Percentiles rank a stretch among this genome's conserved stretches.
These are phyloP conservation scores for Yponomeuta evonymella DNA, from an alignment of 2,888 invertebrate species.

Conservation along the genomic window DNA sequence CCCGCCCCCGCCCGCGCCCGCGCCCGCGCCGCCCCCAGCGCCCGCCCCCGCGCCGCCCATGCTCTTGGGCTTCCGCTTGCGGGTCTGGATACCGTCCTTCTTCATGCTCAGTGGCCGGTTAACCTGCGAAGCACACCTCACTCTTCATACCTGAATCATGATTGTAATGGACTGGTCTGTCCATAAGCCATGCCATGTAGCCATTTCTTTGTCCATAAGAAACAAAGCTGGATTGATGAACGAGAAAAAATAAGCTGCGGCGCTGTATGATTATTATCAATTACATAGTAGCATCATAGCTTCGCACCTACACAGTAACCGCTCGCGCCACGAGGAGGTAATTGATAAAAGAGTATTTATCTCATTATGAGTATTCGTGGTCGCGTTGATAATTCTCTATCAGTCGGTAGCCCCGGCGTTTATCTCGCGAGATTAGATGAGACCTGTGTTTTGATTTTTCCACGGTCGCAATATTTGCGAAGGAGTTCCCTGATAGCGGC, in stretches of 20 bases:
- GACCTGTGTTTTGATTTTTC: slow-evolving; percentile 74
- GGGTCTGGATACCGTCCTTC: slow-evolving; percentile 98
- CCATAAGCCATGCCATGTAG: too few relatives aligned
- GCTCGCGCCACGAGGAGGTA: slow-evolving; percentile 52
- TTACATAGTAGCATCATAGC: too few relatives aligned
- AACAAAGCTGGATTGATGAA: too few relatives aligned
- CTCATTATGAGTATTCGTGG: slow-evolving; percentile 75
- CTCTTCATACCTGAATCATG: too few relatives aligned
- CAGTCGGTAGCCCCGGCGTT: slow-evolving; percentile 72
- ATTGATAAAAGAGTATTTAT: slow-evolving; percentile 77
- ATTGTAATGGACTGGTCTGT: too few relatives aligned
- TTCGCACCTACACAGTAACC: too few relatives aligned
- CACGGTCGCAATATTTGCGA: slow-evolving; percentile 70
- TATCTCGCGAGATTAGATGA: slow-evolving; percentile 74
- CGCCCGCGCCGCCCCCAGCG: slow-evolving; percentile 43
- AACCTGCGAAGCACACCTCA: slow-evolving; percentile 76
- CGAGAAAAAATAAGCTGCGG: too few relatives aligned
- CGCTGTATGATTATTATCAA: too few relatives aligned
- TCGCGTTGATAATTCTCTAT: slow-evolving; percentile 72
- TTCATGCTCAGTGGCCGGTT: slow-evolving; percentile 98
- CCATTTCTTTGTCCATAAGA: too few relatives aligned
- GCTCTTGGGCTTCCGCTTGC: slow-evolving; percentile 93
- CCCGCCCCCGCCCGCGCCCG: slow-evolving; percentile 35
- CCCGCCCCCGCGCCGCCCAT: slow-evolving; percentile 61
- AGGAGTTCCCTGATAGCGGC: slow-evolving; percentile 73